Evolutionary conservation across 2,888 invertebrate genomes (phyloP).

Genomic region (Vesta saturnalis): DNA sequence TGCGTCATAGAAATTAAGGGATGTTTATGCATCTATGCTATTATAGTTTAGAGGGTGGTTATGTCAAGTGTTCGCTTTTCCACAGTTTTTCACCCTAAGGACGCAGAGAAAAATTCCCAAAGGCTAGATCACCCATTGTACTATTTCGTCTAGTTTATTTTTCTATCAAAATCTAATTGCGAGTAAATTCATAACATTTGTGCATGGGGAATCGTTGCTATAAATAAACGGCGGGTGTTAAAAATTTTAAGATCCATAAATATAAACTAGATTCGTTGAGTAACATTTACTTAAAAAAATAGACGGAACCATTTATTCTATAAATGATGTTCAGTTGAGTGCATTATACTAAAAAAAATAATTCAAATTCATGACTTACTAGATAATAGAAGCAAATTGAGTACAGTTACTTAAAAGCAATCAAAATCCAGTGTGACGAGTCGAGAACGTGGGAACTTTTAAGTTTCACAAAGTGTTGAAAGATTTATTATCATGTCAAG

Average conservation of each 20-base stretch:
- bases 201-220: background rate
- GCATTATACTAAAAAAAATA: too few species aligned
- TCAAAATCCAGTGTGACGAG: background rate
- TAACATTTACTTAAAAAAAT: too few species aligned
- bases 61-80: slow-evolving; percentile 36
- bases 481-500: slow-evolving; percentile 46
- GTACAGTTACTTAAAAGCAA: slow-evolving; percentile 1
- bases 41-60: slow-evolving; percentile 26
- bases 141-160: slow-evolving; percentile 1
- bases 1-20: slow-evolving; percentile 22
- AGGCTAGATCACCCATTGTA: slow-evolving; percentile 8
- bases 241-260: too few species aligned
- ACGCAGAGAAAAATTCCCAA: slow-evolving; percentile 25
- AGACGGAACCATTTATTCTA: too few species aligned
- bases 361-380: background rate
- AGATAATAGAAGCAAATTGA: background rate
- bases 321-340: too few species aligned
- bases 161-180: slow-evolving; percentile 1
- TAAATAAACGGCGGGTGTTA: background rate
- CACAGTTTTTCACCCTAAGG: slow-evolving; percentile 24
- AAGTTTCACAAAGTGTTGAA: slow-evolving; percentile 38
- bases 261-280: too few species aligned
- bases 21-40: slow-evolving; percentile 30
- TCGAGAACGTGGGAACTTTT: slow-evolving; percentile 41
- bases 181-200: background rate